These are phyloP conservation scores for Adelosebastes latens DNA, from an alignment of 2,797 vertebrate species.

Conservation along the genomic window DNA sequence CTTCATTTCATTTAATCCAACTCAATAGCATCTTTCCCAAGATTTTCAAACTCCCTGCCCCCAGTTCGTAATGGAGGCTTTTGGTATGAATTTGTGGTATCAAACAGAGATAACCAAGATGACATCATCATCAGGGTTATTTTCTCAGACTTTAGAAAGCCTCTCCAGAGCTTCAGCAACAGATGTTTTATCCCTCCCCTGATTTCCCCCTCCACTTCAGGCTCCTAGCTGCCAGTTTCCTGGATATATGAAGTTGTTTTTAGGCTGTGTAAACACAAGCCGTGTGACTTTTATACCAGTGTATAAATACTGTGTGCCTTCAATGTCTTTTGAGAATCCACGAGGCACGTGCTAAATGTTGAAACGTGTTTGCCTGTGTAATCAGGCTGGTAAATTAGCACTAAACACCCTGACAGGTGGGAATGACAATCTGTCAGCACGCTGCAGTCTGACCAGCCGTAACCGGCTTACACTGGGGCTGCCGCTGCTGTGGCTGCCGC, in stretches of 20 bases:
- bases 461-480: slow-evolving; percentile 45
- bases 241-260: slow-evolving; percentile 8
- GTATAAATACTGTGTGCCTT: neutral
- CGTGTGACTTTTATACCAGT: slow-evolving; percentile 7
- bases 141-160: neutral
- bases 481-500: slow-evolving; percentile 1
- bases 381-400: slow-evolving; percentile 64
- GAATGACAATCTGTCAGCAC: slow-evolving; percentile 59
- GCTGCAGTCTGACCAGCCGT: slow-evolving; percentile 43
- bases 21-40: neutral
- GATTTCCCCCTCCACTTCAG: neutral
- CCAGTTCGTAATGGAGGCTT: neutral
- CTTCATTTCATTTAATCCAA: neutral
- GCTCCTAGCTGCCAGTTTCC: slow-evolving; percentile 6
- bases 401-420: slow-evolving; percentile 61
- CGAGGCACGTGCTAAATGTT: slow-evolving; percentile 10
- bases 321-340: slow-evolving; percentile 21
- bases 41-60: neutral
- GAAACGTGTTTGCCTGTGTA: slow-evolving; percentile 53
- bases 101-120: neutral
- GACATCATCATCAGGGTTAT: neutral
- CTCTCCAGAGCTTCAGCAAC: neutral
- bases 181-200: neutral
- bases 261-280: slow-evolving; percentile 1
- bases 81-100: neutral